Percentiles rank a stretch among this genome's conserved stretches.
These are phyloP conservation scores for Phenacoccus solenopsis DNA, from an alignment of 1,140 invertebrate species.

Conservation along the genomic window DNA sequence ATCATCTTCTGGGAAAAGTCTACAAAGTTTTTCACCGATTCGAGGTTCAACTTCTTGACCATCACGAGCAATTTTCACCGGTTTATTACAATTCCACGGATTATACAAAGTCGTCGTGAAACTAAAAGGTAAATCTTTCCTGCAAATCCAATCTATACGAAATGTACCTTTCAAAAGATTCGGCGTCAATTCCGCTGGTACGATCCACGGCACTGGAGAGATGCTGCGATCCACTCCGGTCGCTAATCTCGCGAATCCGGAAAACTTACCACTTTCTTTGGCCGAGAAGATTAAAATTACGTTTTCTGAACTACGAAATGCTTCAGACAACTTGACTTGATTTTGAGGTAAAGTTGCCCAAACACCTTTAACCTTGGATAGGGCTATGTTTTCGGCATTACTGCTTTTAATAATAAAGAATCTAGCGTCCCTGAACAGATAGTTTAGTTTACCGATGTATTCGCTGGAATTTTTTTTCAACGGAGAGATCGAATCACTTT, in stretches of 20 bases:
- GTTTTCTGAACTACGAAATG: constrained; percentile 81
- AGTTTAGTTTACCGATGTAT: constrained; percentile 81
- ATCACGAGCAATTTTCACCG: constrained; percentile 95
- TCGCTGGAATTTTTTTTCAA: constrained; percentile 55
- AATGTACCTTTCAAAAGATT: constrained; percentile 91
- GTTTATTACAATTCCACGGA: constrained; percentile 96
- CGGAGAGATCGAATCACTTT: background rate
- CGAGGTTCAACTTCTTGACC: constrained; percentile 95
- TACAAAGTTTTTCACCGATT: constrained; percentile 86
- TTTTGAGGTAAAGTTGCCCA: constrained; percentile 97
- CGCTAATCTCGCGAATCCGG: constrained; percentile 76
- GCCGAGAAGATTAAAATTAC: constrained; percentile 94
- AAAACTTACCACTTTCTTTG: constrained; percentile 88
- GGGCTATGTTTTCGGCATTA: constrained; percentile 88
- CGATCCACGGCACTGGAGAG: constrained; percentile 81
- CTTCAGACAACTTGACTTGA: constrained; percentile 90
- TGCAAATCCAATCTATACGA: constrained; percentile 91
- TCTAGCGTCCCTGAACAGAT: constrained; percentile 84
- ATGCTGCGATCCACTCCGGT: constrained; percentile 80
- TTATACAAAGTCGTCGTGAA: constrained; percentile 89
- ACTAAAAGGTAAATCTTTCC: constrained; percentile 84
- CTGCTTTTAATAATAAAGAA: constrained; percentile 98
- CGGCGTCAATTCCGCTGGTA: constrained; percentile 85
- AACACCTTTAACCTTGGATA: constrained; percentile 90
- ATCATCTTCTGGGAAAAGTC: constrained; percentile 86